phyloP scores from a whole-genome alignment of 1,140 invertebrate species.

The Euglossa dilemma region DNA sequence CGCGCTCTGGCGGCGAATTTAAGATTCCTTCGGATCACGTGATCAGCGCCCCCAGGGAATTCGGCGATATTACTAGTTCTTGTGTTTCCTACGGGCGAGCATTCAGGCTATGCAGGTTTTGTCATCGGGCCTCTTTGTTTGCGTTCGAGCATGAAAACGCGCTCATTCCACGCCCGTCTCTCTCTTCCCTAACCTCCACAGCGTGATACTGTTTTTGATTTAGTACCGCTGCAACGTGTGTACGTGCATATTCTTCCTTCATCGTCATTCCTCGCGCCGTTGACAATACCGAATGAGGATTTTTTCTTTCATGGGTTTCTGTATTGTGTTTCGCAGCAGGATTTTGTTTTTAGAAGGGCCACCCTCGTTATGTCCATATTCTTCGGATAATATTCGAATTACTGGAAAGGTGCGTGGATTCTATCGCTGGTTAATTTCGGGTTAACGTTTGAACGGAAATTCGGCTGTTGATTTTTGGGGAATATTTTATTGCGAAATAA shows the following conservation, averaged over 20 bases:
- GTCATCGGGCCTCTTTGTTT: slow-evolving; percentile 78
- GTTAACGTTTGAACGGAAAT: not conserved
- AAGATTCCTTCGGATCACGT: slow-evolving; percentile 59
- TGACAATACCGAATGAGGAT: slow-evolving; percentile 46
- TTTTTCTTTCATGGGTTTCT: slow-evolving; percentile 23
- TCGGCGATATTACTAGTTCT: slow-evolving; percentile 71
- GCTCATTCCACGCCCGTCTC: slow-evolving; percentile 66
- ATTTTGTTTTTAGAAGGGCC: not conserved
- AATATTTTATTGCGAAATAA: not conserved
- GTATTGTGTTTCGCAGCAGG: slow-evolving; percentile 18
- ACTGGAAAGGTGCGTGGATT: not conserved
- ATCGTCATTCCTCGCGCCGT: slow-evolving; percentile 57
- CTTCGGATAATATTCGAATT: slow-evolving; percentile 1
- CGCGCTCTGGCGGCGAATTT: slow-evolving; percentile 65
- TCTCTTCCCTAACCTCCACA: slow-evolving; percentile 51
- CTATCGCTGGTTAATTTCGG: not conserved
- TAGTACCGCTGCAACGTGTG: slow-evolving; percentile 34
- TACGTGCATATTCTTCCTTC: slow-evolving; percentile 24
- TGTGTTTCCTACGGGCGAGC: slow-evolving; percentile 67
- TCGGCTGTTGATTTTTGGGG: not conserved
- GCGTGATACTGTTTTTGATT: slow-evolving; percentile 59
- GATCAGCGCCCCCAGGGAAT: slow-evolving; percentile 47
- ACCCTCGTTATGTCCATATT: slow-evolving; percentile 23
- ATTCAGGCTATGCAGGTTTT: slow-evolving; percentile 75
- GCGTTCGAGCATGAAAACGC: slow-evolving; percentile 73